These are phyloP conservation scores for Apis cerana DNA, from an alignment of 1,140 invertebrate genomes.

Conservation along the genomic window DNA sequence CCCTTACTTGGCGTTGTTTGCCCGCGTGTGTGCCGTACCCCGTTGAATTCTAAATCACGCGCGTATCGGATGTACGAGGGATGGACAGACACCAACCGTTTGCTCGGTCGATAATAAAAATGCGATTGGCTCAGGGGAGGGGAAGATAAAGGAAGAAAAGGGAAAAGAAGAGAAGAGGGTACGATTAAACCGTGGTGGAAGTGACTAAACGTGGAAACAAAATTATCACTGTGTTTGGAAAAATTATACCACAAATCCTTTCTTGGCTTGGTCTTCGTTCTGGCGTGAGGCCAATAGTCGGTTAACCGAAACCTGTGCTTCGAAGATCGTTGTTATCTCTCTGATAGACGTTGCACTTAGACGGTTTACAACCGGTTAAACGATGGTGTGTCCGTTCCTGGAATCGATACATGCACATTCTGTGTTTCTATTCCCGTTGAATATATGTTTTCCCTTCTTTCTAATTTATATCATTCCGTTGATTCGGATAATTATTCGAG, in stretches of 20 bases:
- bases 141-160: no score
- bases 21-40: neutral
- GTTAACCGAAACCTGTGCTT: constrained; percentile 29
- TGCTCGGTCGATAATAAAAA: neutral
- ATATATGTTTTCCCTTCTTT: no score
- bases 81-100: neutral
- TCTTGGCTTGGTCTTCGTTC: constrained; percentile 5
- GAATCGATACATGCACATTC: no score
- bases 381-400: neutral
- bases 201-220: neutral
- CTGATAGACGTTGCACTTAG: constrained; percentile 14
- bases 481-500: no score
- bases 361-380: constrained; percentile 33
- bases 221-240: no score
- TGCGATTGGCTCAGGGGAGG: no score
- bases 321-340: constrained; percentile 40
- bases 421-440: neutral
- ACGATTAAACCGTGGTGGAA: no score
- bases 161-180: no score
- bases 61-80: neutral
- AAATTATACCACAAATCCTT: constrained; percentile 1
- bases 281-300: constrained; percentile 30
- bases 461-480: no score
- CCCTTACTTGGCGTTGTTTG: constrained; percentile 3
- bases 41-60: neutral